A percentile compares a stretch with the other conserved stretches of the same genome.
Conservation (phyloP, 2,797 vertebrate species). For the Mus spretus region DNA sequence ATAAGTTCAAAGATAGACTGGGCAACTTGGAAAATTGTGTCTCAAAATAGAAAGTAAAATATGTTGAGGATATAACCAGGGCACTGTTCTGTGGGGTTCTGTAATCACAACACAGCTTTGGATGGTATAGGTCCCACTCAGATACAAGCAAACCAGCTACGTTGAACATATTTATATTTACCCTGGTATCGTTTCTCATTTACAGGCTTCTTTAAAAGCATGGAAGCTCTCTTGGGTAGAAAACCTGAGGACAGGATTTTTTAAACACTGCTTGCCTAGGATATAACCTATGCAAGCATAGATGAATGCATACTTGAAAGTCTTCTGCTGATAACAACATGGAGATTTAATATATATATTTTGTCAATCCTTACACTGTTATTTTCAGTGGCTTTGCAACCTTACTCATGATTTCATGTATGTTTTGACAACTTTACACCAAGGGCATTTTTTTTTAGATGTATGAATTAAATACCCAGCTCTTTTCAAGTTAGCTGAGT, state of each 20-base stretch:
- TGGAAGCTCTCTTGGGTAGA: background rate
- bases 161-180: rapidly evolving
- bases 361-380: slow-evolving; percentile 21
- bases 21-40: background rate
- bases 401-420: slow-evolving; percentile 48
- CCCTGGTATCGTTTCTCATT: background rate
- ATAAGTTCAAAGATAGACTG: background rate
- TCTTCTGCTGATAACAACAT: background rate
- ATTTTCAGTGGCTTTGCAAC: background rate
- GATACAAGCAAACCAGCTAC: background rate
- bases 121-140: background rate
- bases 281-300: background rate
- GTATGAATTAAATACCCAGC: slow-evolving; percentile 66
- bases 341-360: background rate
- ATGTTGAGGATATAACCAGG: background rate
- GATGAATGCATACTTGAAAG: background rate
- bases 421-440: slow-evolving; percentile 58
- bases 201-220: background rate
- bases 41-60: background rate
- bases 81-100: rapidly evolving
- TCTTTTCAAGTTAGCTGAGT: slow-evolving; percentile 55
- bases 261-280: background rate
- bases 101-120: background rate
- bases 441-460: slow-evolving; percentile 57
- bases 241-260: background rate